These are phyloP conservation scores for Apogon talboti DNA, from an alignment of 2,797 vertebrate species.

Conservation along the genomic window DNA sequence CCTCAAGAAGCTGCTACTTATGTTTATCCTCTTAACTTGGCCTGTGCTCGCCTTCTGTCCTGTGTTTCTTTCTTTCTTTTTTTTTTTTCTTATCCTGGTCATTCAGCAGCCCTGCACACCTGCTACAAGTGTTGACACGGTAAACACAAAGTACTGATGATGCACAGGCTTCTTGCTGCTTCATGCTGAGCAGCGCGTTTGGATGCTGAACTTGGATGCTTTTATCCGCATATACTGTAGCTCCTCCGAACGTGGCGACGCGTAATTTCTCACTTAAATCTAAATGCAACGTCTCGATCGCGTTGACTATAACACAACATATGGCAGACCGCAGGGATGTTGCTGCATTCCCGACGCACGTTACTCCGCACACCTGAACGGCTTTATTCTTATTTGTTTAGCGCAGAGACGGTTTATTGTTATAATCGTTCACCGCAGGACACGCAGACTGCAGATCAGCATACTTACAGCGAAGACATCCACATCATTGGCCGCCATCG, in stretches of 20 bases:
- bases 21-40: conserved; percentile 64
- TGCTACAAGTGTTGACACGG: conserved; percentile 43
- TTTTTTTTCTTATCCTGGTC: not conserved
- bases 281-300: conserved; percentile 8
- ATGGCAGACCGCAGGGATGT: conserved; percentile 14
- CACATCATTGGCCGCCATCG: conserved; percentile 83
- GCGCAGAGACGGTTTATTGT: not conserved
- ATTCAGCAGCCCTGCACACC: conserved; percentile 31
- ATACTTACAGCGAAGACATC: conserved; percentile 80
- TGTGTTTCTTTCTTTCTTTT: conserved; percentile 9
- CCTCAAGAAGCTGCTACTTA: conserved; percentile 38
- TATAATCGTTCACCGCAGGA: conserved; percentile 8
- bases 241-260: not conserved
- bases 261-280: not conserved
- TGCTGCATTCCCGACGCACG: conserved; percentile 26
- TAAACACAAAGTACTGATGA: conserved; percentile 24
- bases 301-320: conserved; percentile 10
- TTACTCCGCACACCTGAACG: conserved; percentile 30
- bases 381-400: not conserved
- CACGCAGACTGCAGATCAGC: conserved; percentile 3
- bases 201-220: conserved; percentile 14
- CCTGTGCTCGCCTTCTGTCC: conserved; percentile 24
- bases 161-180: conserved; percentile 11
- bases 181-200: not conserved
- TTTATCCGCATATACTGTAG: not conserved